A percentile compares a stretch with the other conserved stretches of the same genome.
Evolutionary conservation across 2,113 vertebrate species (phyloP).

Genomic region (Pantherophis guttatus): DNA sequence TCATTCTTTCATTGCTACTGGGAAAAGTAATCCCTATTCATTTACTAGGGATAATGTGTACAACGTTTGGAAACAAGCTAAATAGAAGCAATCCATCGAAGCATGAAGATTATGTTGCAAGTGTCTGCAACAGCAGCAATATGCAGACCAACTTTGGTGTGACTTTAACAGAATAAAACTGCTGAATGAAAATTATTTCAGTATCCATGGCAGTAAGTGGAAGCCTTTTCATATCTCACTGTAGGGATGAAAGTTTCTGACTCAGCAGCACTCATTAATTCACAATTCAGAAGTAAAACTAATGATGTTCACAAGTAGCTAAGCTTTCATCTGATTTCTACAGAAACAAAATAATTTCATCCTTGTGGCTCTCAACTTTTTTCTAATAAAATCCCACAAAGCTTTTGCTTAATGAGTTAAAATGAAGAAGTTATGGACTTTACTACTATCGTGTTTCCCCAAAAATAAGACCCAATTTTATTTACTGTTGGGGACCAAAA

Average conservation of each 20-base stretch:
- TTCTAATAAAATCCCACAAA: background rate
- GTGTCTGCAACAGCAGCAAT: background rate
- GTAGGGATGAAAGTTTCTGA: background rate
- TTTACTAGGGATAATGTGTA: background rate
- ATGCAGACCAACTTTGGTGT: background rate
- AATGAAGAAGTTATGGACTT: background rate
- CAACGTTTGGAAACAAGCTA: background rate
- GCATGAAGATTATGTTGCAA: constrained; percentile 2
- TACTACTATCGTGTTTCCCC: background rate
- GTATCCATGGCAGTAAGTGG: background rate
- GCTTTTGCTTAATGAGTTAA: background rate
- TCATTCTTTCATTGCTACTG: constrained; percentile 7
- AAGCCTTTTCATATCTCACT: background rate
- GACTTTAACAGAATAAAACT: background rate
- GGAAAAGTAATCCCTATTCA: background rate
- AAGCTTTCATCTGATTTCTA: background rate
- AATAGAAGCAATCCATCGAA: constrained; percentile 1
- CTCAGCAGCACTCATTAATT: background rate
- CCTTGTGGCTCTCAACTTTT: background rate
- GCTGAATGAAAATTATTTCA: constrained; percentile 1
- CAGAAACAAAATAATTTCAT: background rate
- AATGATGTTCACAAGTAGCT: background rate
- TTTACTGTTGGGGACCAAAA: too few relatives aligned
- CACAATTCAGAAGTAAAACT: background rate
- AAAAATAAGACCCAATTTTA: too few relatives aligned